Conservation (phyloP, 2,888 invertebrate genomes). For the Himalopsyche kuldschensis region DNA sequence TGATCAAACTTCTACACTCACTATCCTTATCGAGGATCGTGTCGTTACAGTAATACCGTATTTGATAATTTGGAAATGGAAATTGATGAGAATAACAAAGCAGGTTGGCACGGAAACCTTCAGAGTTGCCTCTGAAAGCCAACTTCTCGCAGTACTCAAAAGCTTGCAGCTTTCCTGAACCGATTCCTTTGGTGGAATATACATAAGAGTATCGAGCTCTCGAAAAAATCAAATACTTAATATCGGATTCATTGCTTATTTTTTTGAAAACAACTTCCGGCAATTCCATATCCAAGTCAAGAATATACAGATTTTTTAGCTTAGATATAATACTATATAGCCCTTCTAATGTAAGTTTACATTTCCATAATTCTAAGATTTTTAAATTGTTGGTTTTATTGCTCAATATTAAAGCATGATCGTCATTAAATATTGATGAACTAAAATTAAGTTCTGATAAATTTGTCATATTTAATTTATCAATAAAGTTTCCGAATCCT, state of each 20-base stretch:
- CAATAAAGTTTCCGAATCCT: constrained; percentile 35
- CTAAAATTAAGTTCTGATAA: constrained; percentile 31
- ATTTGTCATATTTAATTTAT: neutral
- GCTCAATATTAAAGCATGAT: constrained; percentile 14
- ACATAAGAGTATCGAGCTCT: neutral
- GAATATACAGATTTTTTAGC: constrained; percentile 15
- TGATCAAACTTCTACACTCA: neutral
- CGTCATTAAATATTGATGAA: constrained; percentile 22
- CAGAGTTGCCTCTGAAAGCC: constrained; percentile 41
- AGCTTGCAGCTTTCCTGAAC: constrained; percentile 1
- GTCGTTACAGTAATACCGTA: neutral
- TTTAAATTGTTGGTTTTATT: constrained; percentile 4
- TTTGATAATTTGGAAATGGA: neutral
- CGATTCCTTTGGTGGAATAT: neutral
- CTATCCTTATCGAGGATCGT: neutral
- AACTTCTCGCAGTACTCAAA: constrained; percentile 38
- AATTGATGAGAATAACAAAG: constrained; percentile 42
- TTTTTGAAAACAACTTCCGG: neutral
- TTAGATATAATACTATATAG: neutral
- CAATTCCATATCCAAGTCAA: constrained; percentile 28
- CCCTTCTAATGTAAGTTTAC: constrained; percentile 14
- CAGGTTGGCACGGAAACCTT: constrained; percentile 42
- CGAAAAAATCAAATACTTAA: constrained; percentile 13
- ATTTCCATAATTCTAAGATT: constrained; percentile 30
- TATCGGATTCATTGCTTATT: constrained; percentile 18